A percentile compares a stretch with the other conserved stretches of the same genome.
Evolutionary conservation across 2,797 vertebrate genomes (phyloP).

Genomic region (Cuculus canorus): DNA sequence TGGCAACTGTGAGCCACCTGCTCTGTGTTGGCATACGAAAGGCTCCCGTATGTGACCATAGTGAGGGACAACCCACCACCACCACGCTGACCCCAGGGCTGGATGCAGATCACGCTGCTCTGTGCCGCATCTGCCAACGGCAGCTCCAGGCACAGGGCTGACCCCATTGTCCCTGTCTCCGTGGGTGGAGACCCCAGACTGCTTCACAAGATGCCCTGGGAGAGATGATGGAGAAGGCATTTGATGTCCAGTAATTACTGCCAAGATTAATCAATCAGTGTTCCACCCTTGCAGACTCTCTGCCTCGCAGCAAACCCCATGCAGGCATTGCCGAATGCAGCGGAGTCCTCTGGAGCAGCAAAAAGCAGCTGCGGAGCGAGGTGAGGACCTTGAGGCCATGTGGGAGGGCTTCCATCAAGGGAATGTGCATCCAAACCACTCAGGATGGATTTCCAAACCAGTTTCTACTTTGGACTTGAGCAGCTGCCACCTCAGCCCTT

Average conservation of each 20-base stretch:
- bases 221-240: neutral
- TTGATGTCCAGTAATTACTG: neutral
- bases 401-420: neutral
- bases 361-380: neutral
- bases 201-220: neutral
- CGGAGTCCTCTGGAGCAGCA: neutral
- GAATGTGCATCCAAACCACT: neutral
- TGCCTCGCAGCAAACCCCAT: fast-evolving
- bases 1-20: neutral
- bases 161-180: fast-evolving
- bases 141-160: too few relatives aligned
- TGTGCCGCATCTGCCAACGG: too few relatives aligned
- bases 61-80: too few relatives aligned
- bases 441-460: neutral
- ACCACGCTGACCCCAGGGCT: too few relatives aligned
- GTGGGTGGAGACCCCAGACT: neutral
- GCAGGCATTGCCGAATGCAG: neutral
- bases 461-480: neutral
- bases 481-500: neutral
- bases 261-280: neutral
- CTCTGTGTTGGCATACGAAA: neutral
- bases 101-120: too few relatives aligned
- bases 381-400: fast-evolving
- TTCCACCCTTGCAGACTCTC: neutral
- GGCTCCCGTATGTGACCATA: fast-evolving